Evolutionary conservation across 2,888 invertebrate genomes (phyloP).

Genomic region (Leptura quadrifasciata): DNA sequence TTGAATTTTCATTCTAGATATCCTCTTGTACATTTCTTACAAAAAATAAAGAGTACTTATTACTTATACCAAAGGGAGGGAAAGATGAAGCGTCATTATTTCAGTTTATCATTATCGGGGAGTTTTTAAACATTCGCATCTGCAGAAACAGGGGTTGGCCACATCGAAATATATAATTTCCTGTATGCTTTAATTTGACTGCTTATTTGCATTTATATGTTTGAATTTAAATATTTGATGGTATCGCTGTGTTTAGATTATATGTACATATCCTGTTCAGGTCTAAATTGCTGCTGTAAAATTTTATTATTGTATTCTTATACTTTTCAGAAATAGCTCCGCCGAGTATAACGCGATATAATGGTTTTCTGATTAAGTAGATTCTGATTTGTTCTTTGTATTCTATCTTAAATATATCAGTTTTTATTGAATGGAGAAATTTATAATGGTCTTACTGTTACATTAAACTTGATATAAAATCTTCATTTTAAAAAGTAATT

Average conservation of each 20-base stretch:
- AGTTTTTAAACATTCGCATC: constrained; percentile 26
- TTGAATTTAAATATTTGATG: constrained; percentile 45
- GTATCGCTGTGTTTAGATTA: constrained; percentile 36
- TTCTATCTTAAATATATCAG: constrained; percentile 37
- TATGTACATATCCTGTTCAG: constrained; percentile 40
- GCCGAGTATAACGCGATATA: constrained; percentile 22
- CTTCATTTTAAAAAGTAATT: constrained; percentile 37
- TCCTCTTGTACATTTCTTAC: not conserved
- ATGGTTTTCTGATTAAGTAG: constrained; percentile 37
- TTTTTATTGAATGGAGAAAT: constrained; percentile 35
- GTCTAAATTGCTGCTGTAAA: constrained; percentile 34
- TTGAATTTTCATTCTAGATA: not conserved
- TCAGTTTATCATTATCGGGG: constrained; percentile 26
- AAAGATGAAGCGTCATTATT: constrained; percentile 18
- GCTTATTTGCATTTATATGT: constrained; percentile 45
- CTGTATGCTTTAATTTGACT: constrained; percentile 44
- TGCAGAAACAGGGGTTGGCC: constrained; percentile 38
- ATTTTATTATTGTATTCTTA: constrained; percentile 31
- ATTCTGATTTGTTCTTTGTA: constrained; percentile 22
- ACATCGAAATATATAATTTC: constrained; percentile 46
- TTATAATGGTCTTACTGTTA: constrained; percentile 15
- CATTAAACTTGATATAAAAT: constrained; percentile 36
- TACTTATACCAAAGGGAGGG: constrained; percentile 16
- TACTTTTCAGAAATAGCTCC: constrained; percentile 25
- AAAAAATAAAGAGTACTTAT: constrained; percentile 6